phyloP scores from a whole-genome alignment of 2,888 invertebrate genomes.

The Chirona hameri region DNA sequence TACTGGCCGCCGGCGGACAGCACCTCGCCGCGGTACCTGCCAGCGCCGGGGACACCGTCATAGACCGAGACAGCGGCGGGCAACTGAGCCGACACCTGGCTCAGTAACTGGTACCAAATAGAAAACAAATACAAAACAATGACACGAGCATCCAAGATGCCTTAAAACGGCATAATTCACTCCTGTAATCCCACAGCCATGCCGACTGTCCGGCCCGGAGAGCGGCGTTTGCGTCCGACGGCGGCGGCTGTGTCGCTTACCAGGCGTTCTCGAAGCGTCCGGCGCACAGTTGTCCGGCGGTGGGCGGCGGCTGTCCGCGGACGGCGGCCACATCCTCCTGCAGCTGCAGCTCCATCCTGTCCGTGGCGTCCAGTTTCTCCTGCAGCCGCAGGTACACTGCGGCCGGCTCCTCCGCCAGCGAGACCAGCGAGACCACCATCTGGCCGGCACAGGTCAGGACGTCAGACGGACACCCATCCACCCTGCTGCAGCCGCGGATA shows the following conservation, averaged over 20 bases:
- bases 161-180: no score
- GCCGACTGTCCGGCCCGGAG: no score
- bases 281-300: not conserved
- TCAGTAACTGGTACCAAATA: not conserved
- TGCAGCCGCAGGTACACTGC: not conserved
- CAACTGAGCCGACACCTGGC: not conserved
- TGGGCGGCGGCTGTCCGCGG: not conserved
- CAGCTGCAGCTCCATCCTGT: not conserved
- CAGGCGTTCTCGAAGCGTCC: not conserved
- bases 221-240: no score
- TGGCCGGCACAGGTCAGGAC: not conserved
- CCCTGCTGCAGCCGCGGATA: no score
- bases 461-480: not conserved
- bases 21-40: slow-evolving; percentile 1
- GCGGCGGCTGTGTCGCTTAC: not conserved
- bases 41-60: not conserved
- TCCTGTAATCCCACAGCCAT: no score
- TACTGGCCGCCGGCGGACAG: not conserved
- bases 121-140: not conserved
- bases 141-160: no score
- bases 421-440: not conserved
- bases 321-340: not conserved
- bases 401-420: not conserved
- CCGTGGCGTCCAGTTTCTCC: not conserved
- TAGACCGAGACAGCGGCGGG: not conserved